Evolutionary conservation across 2,113 vertebrate genomes (phyloP).

Genomic region (Montifringilla adamsi): DNA sequence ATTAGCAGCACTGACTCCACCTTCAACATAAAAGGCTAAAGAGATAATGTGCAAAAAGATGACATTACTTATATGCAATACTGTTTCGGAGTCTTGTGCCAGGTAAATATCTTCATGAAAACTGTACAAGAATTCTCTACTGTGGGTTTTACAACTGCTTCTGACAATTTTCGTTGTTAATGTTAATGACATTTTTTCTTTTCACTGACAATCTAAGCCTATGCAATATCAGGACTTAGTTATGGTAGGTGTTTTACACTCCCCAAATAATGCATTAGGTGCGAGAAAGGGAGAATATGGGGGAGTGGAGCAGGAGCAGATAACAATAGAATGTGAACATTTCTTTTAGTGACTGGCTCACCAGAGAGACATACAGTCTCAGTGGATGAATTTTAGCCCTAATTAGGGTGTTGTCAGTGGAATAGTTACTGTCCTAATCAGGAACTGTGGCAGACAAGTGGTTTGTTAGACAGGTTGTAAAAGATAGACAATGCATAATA

Average conservation of each 20-base stretch:
- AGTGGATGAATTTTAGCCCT: conserved; percentile 31
- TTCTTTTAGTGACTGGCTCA: neutral
- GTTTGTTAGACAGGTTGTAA: conserved; percentile 19
- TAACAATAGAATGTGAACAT: neutral
- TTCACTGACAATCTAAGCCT: neutral
- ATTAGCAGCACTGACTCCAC: neutral
- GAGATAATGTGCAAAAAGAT: neutral
- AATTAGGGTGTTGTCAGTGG: conserved; percentile 38
- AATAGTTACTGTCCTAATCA: conserved; percentile 45
- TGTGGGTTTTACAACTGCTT: neutral
- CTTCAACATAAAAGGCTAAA: neutral
- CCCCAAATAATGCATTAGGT: neutral
- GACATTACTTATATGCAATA: neutral
- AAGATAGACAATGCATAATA: conserved; percentile 8
- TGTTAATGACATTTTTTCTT: neutral
- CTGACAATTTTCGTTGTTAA: neutral
- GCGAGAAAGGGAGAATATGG: neutral
- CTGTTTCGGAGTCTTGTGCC: neutral
- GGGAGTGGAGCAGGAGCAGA: neutral
- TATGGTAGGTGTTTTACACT: neutral
- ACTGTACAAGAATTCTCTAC: neutral
- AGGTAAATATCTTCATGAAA: neutral
- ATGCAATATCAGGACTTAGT: neutral
- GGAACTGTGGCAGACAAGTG: conserved; percentile 39
- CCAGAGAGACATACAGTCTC: conserved; percentile 9